phyloP scores from a whole-genome alignment of 2,888 invertebrate species.

The Mystacides longicornis region DNA sequence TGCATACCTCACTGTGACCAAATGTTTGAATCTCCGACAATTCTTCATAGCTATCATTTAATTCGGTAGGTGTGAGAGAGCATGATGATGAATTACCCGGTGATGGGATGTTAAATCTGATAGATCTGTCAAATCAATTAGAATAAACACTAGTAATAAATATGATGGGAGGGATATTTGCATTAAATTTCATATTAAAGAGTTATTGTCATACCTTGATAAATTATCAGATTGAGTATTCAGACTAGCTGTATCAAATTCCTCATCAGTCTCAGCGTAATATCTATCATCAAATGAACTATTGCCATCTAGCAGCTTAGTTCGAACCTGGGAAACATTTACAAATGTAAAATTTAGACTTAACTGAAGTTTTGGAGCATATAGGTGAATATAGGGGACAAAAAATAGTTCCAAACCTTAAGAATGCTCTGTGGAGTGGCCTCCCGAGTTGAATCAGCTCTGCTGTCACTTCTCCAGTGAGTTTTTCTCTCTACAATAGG shows the following conservation, averaged over 20 bases:
- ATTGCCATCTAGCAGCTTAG: slow-evolving; percentile 17
- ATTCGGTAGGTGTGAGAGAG: slow-evolving; percentile 18
- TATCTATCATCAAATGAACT: slow-evolving; percentile 40
- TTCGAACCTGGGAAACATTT: slow-evolving; percentile 20
- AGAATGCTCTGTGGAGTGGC: slow-evolving; percentile 60
- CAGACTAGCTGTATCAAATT: slow-evolving; percentile 38
- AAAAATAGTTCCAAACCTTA: slow-evolving; percentile 39
- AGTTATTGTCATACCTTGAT: slow-evolving; percentile 19
- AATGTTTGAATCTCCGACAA: slow-evolving; percentile 1
- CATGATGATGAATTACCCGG: slow-evolving; percentile 18
- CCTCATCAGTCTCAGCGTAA: slow-evolving; percentile 40
- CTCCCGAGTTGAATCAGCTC: slow-evolving; percentile 29
- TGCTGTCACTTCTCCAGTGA: slow-evolving; percentile 25
- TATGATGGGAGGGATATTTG: background rate
- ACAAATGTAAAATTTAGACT: too few relatives aligned
- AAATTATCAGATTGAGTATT: slow-evolving; percentile 34
- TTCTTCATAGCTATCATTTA: slow-evolving; percentile 17
- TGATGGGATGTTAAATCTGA: slow-evolving; percentile 24
- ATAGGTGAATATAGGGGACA: background rate
- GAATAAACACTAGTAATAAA: background rate
- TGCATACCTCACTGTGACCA: background rate
- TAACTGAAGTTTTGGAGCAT: too few relatives aligned
- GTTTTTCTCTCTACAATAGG: slow-evolving; percentile 45
- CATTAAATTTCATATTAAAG: background rate
- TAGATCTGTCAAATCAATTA: slow-evolving; percentile 15